Percentiles rank a stretch among this genome's conserved stretches.
These are phyloP conservation scores for Sceloporus undulatus DNA, from an alignment of 2,113 vertebrate genomes.

Conservation along the genomic window DNA sequence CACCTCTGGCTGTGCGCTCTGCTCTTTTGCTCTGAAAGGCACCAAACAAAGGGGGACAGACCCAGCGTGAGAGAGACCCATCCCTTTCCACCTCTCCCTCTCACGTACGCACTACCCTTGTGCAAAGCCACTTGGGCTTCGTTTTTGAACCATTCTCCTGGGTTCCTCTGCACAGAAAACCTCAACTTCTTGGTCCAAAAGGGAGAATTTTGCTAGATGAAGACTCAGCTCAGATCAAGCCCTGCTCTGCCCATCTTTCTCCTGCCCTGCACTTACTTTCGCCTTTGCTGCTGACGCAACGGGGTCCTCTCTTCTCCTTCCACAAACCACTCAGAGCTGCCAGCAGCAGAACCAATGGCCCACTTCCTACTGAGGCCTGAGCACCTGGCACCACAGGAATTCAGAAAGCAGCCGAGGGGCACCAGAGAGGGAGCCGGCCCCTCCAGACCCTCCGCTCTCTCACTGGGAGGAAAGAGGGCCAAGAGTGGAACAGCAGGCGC, in stretches of 20 bases:
- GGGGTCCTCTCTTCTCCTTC: too few relatives aligned
- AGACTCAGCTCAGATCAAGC: background rate
- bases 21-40: constrained; percentile 44
- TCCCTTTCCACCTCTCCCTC: background rate
- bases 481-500: background rate
- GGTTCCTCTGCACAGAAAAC: background rate
- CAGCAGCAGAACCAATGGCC: too few relatives aligned
- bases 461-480: too few relatives aligned
- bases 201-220: background rate
- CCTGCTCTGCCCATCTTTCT: background rate
- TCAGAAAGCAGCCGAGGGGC: too few relatives aligned
- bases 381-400: too few relatives aligned
- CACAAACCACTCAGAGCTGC: too few relatives aligned
- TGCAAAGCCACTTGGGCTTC: background rate
- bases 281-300: too few relatives aligned
- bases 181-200: background rate
- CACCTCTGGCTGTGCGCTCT: constrained; percentile 29
- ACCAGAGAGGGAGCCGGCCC: too few relatives aligned
- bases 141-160: too few relatives aligned
- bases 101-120: background rate
- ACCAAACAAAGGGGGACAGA: background rate
- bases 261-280: too few relatives aligned
- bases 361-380: too few relatives aligned
- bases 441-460: too few relatives aligned
- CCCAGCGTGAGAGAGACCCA: background rate